A percentile compares a stretch with the other conserved stretches of the same genome.
phyloP scores from a whole-genome alignment of 2,888 invertebrate species.

The Drosophila mettleri region DNA sequence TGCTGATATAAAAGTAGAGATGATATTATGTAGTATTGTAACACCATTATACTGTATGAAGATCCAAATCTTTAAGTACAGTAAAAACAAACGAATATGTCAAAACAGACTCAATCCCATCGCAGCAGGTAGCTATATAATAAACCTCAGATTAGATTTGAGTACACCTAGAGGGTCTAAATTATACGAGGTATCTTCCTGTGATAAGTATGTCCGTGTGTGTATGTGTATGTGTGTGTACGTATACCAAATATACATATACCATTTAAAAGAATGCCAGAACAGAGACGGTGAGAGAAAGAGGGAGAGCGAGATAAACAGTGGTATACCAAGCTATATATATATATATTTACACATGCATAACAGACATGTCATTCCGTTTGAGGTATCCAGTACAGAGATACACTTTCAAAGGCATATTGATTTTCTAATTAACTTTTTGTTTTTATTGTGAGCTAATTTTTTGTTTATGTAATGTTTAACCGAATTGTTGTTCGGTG shows the following conservation, averaged over 20 bases:
- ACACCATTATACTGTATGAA: neutral
- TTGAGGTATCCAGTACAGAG: slow-evolving; percentile 1
- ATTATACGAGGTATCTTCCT: no score
- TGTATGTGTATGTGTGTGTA: neutral
- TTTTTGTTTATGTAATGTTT: slow-evolving; percentile 44
- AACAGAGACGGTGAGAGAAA: neutral
- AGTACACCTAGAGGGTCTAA: no score
- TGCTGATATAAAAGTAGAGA: neutral
- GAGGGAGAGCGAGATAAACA: no score
- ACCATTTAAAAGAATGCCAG: neutral
- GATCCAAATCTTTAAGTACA: neutral
- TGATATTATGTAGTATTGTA: neutral
- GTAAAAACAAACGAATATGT: neutral
- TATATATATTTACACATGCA: slow-evolving; percentile 1
- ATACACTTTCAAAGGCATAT: slow-evolving; percentile 42
- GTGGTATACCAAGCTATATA: neutral
- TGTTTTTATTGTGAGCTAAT: slow-evolving; percentile 72
- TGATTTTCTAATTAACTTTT: slow-evolving; percentile 66
- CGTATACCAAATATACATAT: neutral
- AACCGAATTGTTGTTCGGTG: slow-evolving; percentile 72
- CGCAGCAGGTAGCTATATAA: no score
- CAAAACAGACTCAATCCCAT: no score
- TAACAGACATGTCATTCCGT: slow-evolving; percentile 6
- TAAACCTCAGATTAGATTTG: no score
- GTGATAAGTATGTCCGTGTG: no score